A percentile compares a stretch with the other conserved stretches of the same genome.
These are phyloP conservation scores for Crypturellus undulatus DNA, from an alignment of 2,113 vertebrate species.

Conservation along the genomic window DNA sequence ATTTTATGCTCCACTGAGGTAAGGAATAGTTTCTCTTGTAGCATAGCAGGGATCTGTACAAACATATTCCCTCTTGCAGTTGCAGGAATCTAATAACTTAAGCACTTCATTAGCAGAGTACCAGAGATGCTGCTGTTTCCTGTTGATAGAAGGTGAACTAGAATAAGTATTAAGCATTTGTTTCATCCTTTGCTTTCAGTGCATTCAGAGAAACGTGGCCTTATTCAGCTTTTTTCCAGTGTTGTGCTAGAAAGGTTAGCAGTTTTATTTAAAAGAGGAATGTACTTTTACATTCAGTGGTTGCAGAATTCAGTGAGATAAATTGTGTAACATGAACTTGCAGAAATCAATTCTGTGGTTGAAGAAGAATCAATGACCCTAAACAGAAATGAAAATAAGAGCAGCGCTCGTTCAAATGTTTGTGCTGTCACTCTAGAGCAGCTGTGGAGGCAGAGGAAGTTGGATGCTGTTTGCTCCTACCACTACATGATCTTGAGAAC, in stretches of 20 bases:
- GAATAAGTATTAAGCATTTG: not conserved
- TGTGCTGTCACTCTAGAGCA: not conserved
- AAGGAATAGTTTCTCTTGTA: not conserved
- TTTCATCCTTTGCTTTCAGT: not conserved
- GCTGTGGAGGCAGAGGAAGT: not conserved
- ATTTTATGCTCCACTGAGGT: constrained; percentile 12
- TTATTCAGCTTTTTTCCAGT: not conserved
- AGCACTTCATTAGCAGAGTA: constrained; percentile 3
- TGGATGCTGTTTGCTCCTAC: not conserved
- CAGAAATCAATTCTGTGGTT: constrained; percentile 1
- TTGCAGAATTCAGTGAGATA: not conserved
- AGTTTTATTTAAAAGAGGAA: not conserved
- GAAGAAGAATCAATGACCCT: constrained; percentile 9
- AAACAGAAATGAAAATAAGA: constrained; percentile 22
- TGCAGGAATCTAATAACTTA: not conserved
- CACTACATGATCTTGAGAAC: accelerated
- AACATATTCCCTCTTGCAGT: not conserved
- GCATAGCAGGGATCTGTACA: not conserved
- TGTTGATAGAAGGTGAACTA: not conserved
- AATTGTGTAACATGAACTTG: not conserved
- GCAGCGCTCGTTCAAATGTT: not conserved
- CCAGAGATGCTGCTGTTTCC: not conserved
- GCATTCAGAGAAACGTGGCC: not conserved
- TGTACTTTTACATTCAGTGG: not conserved
- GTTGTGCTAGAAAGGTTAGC: not conserved